Base-by-base conservation (phyloP, 2,888 invertebrate species). In the Bruchidius siliquastri region DNA sequence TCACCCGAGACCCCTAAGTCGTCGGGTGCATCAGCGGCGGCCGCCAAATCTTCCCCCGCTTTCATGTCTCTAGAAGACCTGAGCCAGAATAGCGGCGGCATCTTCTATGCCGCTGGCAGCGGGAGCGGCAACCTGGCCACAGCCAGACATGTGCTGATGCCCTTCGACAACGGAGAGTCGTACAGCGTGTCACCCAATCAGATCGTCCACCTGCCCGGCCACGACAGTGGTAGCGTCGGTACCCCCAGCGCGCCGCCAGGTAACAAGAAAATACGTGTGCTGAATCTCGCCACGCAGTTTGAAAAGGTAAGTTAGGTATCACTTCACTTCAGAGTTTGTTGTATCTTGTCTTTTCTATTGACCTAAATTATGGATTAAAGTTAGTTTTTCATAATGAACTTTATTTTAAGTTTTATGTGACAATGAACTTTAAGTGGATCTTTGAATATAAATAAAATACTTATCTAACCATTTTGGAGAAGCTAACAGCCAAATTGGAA, bases 101-200 rank as follows among this genome's bases (percentile, higher is more conserved):
- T 20, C 22, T 13, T 10, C n/a, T 20, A n/a, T 13, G 20, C 3
- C 22, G 26, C 20, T 13, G 20, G 30, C 26, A 26, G 71, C 8
- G 21, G 21, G 4, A 13, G 21, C 6, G 22, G 8, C 8, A 68
- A 68, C 68, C 73, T 77, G 68, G 77, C 81, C 6, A 76, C 81
- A 32, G 91, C 92, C n/a, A 89, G 93, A 70, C 94, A 95, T 85
- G 92, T 94, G 84, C 88, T 95, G 77, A 92, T 95, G 90, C 94
- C 95, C 0, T 95, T 94, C 84, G 93, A 93, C 81, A 94, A 94
- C 85, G 96, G 96, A 67, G 91, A 93, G 81, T 92, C 93, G 79
- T 96, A 96, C 87, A 95, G 95, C 85, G 96, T 96, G 30, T 96
- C 96, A 70, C 96, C 95, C 81, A 96, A 96, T 86, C 94, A 95